phyloP scores from a whole-genome alignment of 2,888 invertebrate species.

The Nymphalis c-album region DNA sequence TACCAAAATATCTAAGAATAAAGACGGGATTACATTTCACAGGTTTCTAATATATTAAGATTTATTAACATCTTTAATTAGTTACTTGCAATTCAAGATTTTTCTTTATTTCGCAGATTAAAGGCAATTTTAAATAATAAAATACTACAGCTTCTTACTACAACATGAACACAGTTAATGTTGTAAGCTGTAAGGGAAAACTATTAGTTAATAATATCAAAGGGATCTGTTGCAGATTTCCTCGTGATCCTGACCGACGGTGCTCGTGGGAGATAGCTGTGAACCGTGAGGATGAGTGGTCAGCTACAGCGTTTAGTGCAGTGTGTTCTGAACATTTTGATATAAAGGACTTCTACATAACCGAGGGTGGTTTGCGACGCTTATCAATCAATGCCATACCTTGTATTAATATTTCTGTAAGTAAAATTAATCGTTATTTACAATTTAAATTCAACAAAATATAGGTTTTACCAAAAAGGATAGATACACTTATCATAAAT shows the following conservation, averaged over 20 bases:
- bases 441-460: no score
- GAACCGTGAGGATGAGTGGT: conserved; percentile 60
- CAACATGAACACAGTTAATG: background rate
- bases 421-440: no score
- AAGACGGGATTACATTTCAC: conserved; percentile 70
- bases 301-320: conserved; percentile 59
- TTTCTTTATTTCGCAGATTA: conserved; percentile 49
- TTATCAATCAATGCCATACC: conserved; percentile 61
- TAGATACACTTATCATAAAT: no score
- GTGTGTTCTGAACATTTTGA: conserved; percentile 71
- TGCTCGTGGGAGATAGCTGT: conserved; percentile 67
- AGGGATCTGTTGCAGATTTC: conserved; percentile 55
- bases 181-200: background rate
- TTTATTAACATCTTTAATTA: no score
- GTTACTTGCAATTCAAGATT: no score
- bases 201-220: no score
- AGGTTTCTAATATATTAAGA: conserved; percentile 46
- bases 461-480: no score
- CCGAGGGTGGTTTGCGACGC: conserved; percentile 62
- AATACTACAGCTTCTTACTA: no score
- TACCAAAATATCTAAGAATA: conserved; percentile 64
- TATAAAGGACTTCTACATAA: conserved; percentile 61
- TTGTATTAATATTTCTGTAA: conserved; percentile 66
- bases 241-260: conserved; percentile 57
- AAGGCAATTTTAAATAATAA: no score